A percentile compares a stretch with the other conserved stretches of the same genome.
Conservation (phyloP, 2,113 vertebrate species). For the Neoarius graeffei region DNA sequence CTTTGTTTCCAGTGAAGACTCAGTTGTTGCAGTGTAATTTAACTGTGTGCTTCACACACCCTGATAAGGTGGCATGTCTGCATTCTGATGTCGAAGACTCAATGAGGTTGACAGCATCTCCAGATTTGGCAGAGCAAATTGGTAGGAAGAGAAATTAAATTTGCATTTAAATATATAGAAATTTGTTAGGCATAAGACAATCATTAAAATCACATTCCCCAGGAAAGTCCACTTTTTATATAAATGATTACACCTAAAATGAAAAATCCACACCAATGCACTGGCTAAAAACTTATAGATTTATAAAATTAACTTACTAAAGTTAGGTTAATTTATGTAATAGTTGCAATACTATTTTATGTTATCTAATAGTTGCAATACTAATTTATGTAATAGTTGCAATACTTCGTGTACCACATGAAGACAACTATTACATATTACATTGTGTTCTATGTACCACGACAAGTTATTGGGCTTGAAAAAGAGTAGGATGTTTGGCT, state of each 20-base stretch:
- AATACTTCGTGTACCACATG: too few species aligned
- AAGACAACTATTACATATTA: too few species aligned
- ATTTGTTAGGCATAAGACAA: neutral
- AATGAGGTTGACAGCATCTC: slow-evolving; percentile 19
- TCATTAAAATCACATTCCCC: neutral
- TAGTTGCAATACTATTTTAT: neutral
- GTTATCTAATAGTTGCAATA: too few species aligned
- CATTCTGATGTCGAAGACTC: slow-evolving; percentile 60
- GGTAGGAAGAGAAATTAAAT: neutral
- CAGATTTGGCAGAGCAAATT: slow-evolving; percentile 56
- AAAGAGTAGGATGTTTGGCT: neutral
- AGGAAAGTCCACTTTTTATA: neutral
- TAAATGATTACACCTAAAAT: slow-evolving; percentile 11
- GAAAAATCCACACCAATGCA: neutral
- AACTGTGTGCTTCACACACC: slow-evolving; percentile 76
- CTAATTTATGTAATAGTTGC: neutral
- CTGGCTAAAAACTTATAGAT: neutral
- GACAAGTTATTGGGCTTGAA: neutral
- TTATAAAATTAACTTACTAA: neutral
- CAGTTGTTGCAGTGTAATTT: slow-evolving; percentile 85
- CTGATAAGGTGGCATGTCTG: slow-evolving; percentile 63
- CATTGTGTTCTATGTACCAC: neutral
- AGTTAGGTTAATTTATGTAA: neutral
- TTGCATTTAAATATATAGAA: neutral
- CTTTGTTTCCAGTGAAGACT: slow-evolving; percentile 73